A percentile compares a stretch with the other conserved stretches of the same genome.
phyloP scores from a whole-genome alignment of 2,113 vertebrate species.

The Stegostoma tigrinum region DNA sequence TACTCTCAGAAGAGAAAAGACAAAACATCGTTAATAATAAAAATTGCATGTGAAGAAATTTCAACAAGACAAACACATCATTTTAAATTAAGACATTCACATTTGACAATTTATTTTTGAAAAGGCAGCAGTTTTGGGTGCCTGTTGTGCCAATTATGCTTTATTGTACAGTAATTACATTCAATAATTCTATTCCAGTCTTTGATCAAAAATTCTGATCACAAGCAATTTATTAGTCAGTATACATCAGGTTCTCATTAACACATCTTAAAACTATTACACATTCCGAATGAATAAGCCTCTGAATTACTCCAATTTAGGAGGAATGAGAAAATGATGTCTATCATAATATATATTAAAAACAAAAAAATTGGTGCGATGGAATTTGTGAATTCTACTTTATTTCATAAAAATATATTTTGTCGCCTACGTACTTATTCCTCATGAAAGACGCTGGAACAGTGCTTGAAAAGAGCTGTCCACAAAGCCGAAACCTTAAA shows the following conservation, averaged over 20 bases:
- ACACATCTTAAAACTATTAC: not conserved
- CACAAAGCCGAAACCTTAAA: not conserved
- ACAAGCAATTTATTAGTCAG: slow-evolving; percentile 26
- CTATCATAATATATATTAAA: not conserved
- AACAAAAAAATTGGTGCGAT: not conserved
- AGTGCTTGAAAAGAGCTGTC: slow-evolving; percentile 41
- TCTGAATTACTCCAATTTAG: not conserved
- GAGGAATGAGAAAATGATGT: not conserved
- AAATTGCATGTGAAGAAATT: not conserved
- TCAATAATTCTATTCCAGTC: slow-evolving; percentile 59
- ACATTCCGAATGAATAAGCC: not conserved
- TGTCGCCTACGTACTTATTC: slow-evolving; percentile 44
- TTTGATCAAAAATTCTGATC: slow-evolving; percentile 17
- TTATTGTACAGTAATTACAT: slow-evolving; percentile 46
- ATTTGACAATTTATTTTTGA: slow-evolving; percentile 48
- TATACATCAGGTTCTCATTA: slow-evolving; percentile 8
- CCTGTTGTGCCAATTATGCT: slow-evolving; percentile 45
- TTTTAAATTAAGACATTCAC: slow-evolving; percentile 53
- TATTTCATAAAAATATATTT: slow-evolving; percentile 52
- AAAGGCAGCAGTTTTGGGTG: slow-evolving; percentile 39
- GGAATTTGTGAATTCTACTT: slow-evolving; percentile 29
- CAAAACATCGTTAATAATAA: slow-evolving; percentile 3
- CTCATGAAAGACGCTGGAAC: slow-evolving; percentile 46
- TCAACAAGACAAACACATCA: not conserved
- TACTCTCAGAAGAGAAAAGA: not conserved